Evolutionary conservation across 2,888 invertebrate genomes (phyloP).

Genomic region (Rotaria sp.): DNA sequence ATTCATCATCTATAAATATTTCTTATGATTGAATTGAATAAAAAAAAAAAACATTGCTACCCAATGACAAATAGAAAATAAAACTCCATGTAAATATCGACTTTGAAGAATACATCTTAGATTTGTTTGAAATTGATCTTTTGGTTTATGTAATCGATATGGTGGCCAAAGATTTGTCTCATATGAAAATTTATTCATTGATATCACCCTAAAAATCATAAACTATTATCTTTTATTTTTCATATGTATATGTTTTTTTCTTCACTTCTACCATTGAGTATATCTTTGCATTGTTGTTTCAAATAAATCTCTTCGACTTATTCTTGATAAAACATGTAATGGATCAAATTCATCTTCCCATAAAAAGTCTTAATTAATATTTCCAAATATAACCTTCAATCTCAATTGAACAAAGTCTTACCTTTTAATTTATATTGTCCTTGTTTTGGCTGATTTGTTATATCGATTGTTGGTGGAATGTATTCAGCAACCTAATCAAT

Average conservation of each 20-base stretch:
- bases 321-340: background rate
- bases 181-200: background rate
- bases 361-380: background rate
- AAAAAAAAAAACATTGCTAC: background rate
- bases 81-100: background rate
- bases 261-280: background rate
- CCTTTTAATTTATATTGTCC: background rate
- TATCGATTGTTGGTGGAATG: background rate
- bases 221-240: background rate
- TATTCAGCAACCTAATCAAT: background rate
- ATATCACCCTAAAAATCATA: background rate
- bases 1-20: background rate
- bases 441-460: background rate
- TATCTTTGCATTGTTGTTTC: background rate
- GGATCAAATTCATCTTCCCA: conserved; percentile 23
- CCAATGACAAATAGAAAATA: background rate
- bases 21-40: background rate
- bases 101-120: background rate
- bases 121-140: background rate
- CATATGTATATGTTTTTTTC: background rate
- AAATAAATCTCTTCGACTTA: background rate
- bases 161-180: background rate
- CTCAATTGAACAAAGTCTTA: background rate
- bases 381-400: background rate
- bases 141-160: background rate